Evolutionary conservation across 2,113 vertebrate species (phyloP), one percentile per base, ranked within the genome.

Genomic region (Cairina moschata): DNA sequence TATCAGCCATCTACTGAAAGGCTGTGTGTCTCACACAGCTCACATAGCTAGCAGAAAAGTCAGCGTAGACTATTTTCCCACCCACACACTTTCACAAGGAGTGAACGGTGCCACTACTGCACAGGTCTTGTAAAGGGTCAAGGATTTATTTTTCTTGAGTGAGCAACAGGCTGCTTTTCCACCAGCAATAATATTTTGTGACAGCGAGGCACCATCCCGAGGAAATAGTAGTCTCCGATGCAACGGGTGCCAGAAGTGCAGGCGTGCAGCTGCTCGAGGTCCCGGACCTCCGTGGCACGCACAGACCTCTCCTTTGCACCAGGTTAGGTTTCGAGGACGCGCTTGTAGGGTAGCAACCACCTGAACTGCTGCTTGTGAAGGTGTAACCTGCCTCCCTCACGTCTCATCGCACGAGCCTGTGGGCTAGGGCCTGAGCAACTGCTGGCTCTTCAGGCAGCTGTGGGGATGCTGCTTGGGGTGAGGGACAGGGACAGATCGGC

Each of bases 71-170:
- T 76, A 22, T 73, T 93, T 83, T 93, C 91, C 91, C 93, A 97
- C 94, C 95, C 95, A 95, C 96, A 82, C 93, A 72, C 79, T 94
- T 95, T 91, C 89, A 92, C 81, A 91, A 95, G 91, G 95, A 97
- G 86, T 74, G 83, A 34, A 31, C 2, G 91, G 96, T 91, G 95
- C 91, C 96, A 94, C 90, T 76, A 36, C 86, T 80, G 69, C 94
- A 63, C 93, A 92, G 95, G 93, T 95, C 94, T 88, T 5, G 31
- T 82, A 69, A 83, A 90, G 88, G 96, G 96, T 93, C 95, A 97
- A 95, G 94, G 95, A 93, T 92, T 92, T 96, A 73, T 96, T 95
- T 96, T 88, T 94, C 73, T 93, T 81, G 63, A 97, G 90, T 5
- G 2, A 93, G 75, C 71, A 82, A 85, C 75, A 85, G 76, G 54